Evolutionary conservation across 2,113 vertebrate species (phyloP).

Genomic region (Tichodroma muraria): DNA sequence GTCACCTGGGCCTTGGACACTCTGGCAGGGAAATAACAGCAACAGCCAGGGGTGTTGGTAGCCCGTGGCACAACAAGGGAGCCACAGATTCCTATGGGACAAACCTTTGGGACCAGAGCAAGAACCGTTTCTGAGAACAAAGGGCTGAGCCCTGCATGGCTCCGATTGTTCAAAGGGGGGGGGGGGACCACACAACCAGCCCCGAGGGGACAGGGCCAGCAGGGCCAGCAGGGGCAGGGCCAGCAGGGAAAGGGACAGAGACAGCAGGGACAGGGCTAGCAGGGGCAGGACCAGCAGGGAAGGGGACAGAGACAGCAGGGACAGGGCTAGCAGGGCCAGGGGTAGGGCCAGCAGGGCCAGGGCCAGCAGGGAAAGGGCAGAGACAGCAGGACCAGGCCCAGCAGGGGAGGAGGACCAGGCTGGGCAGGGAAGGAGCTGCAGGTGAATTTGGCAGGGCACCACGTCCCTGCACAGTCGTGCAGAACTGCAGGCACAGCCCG

Average conservation of each 20-base stretch:
- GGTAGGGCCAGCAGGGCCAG: background rate
- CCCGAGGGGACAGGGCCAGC: background rate
- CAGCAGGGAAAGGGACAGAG: background rate
- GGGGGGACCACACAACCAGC: background rate
- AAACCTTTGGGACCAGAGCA: background rate
- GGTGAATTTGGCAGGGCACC: rapidly evolving
- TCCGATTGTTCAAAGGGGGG: background rate
- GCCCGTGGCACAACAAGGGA: background rate
- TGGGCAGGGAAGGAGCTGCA: background rate
- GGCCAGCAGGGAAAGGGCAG: background rate
- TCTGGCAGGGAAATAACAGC: background rate
- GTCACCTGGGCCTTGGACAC: background rate
- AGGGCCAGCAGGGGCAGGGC: background rate
- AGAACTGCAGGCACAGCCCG: too few relatives aligned
- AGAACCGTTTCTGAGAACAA: background rate
- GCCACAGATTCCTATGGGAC: rapidly evolving
- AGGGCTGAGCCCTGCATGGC: background rate
- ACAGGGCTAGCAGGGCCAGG: background rate
- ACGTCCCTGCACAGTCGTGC: rapidly evolving
- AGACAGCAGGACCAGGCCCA: background rate
- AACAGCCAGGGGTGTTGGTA: background rate
- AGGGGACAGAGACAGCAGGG: background rate
- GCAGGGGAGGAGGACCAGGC: background rate
- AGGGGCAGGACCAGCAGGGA: background rate
- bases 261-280: background rate